Evolutionary conservation across 2,797 vertebrate genomes (phyloP), one percentile per base, ranked within the genome.

Genomic region (Hyperoplus lanceolatus): DNA sequence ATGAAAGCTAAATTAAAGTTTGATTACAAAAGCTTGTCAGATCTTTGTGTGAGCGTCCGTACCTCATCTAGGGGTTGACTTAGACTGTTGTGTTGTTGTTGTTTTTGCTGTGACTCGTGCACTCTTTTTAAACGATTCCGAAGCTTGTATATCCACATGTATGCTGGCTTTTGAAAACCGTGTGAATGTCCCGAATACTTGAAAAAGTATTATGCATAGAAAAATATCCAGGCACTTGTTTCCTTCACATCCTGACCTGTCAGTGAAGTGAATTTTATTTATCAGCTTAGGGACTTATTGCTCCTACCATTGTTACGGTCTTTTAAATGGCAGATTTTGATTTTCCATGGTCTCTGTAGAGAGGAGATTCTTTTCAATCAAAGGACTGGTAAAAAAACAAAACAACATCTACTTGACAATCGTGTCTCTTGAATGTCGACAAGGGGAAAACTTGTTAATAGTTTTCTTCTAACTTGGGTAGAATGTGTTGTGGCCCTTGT

Each of bases 1-100:
- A 80, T 80, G 71, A 82, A 85, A 87, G 84, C 50, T 42, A 81
- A 86, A 89, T 87, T 73, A 82, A 80, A 89, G 76, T 79, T 72
- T 83, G 66, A 85, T 83, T 83, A 77, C 60, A 80, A 78, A 29
- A 68, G 82, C 72, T 60, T 67, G 75, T 79, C 9, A 18, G 58
- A 55, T 79, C 38, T 73, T 72, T 56, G 42, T 7, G 1, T 7
- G 1, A 60, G 48, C n/a, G 29, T 66, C 62, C 3, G 8, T 61
- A 78, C 78, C 75, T 80, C 58, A 73, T 73, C 9, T 9, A 3
- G 59, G 72, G 50, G 78, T 58, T 45, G 39, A 48, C 73, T 74
- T 64, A 41, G 60, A 65, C 54, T 65, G 59, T 70, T 18, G 49
- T 42, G 66, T 68, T 65, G 54, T 46, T 53, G 48, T 67, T 67